Evolutionary conservation across 1,140 invertebrate genomes (phyloP).

Genomic region (Drosophila sechellia): DNA sequence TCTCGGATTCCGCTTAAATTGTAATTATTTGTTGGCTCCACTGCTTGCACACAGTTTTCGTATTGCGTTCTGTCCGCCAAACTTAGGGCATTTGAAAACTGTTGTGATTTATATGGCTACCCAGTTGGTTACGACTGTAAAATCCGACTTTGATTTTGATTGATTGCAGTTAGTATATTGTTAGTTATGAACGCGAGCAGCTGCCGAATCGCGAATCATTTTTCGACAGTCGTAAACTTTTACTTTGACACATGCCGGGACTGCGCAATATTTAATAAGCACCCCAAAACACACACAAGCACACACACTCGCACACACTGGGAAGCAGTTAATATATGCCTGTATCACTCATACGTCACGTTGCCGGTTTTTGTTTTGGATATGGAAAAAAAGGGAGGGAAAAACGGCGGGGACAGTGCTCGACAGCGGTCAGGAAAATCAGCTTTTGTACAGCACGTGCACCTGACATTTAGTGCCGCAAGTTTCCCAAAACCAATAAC

Average conservation of each 20-base stretch:
- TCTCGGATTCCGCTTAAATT: slow-evolving; percentile 18
- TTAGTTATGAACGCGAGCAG: slow-evolving; percentile 32
- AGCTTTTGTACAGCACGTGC: slow-evolving; percentile 62
- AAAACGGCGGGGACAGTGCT: slow-evolving; percentile 4
- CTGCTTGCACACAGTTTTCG: slow-evolving; percentile 19
- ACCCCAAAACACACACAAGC: slow-evolving; percentile 17
- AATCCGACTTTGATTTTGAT: slow-evolving; percentile 25
- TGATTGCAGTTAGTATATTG: slow-evolving; percentile 43
- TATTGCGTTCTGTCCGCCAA: slow-evolving; percentile 13
- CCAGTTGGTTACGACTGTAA: slow-evolving; percentile 46
- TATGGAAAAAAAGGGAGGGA: background rate
- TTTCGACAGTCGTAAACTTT: slow-evolving; percentile 65
- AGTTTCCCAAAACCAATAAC: slow-evolving; percentile 52
- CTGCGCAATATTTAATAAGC: slow-evolving; percentile 77
- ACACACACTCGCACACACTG: background rate
- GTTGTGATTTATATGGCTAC: slow-evolving; percentile 67
- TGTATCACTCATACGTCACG: slow-evolving; percentile 78
- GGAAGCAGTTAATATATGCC: slow-evolving; percentile 36
- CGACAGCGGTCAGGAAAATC: slow-evolving; percentile 39
- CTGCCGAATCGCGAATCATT: slow-evolving; percentile 62
- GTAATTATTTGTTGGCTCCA: slow-evolving; percentile 38
- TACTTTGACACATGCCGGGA: slow-evolving; percentile 58
- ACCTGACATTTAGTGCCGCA: slow-evolving; percentile 79
- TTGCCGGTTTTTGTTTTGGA: slow-evolving; percentile 33
- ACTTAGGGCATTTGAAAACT: slow-evolving; percentile 49